Percentiles rank a stretch among this genome's conserved stretches.
phyloP scores from a whole-genome alignment of 2,797 vertebrate genomes.

The Fratercula arctica region DNA sequence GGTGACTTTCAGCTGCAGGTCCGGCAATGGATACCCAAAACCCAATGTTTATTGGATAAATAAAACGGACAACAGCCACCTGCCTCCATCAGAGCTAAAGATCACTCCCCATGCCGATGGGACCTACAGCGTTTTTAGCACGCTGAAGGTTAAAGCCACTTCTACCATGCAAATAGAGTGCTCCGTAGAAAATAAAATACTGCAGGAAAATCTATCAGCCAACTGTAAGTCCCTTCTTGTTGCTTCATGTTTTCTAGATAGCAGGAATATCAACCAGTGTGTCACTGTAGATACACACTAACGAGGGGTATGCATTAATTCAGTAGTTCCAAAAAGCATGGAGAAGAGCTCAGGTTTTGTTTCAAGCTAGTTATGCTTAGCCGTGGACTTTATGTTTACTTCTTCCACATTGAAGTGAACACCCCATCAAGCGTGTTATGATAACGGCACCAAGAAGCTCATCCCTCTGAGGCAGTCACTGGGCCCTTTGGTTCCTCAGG shows the following conservation, averaged over 20 bases:
- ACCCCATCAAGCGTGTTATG: not conserved
- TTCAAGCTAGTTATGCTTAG: not conserved
- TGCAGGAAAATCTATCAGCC: conserved; percentile 69
- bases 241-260: not conserved
- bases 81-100: not conserved
- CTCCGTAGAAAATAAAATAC: conserved; percentile 72
- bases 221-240: conserved; percentile 46
- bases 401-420: not conserved
- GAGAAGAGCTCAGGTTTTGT: not conserved
- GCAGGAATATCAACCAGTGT: not conserved
- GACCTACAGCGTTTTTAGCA: conserved; percentile 65
- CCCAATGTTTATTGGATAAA: conserved; percentile 76
- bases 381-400: not conserved
- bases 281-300: not conserved
- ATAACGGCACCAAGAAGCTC: not conserved
- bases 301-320: fast-evolving
- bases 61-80: conserved; percentile 54
- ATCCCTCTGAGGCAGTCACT: fast-evolving
- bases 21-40: conserved; percentile 66
- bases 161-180: conserved; percentile 62
- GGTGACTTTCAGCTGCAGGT: conserved; percentile 71
- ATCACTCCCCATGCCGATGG: not conserved
- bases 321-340: not conserved
- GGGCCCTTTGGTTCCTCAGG: not conserved
- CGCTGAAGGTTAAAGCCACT: conserved; percentile 21